Evolutionary conservation across 2,113 vertebrate species (phyloP), one percentile per base, ranked within the genome.

Genomic region (Lutjanus erythropterus): DNA sequence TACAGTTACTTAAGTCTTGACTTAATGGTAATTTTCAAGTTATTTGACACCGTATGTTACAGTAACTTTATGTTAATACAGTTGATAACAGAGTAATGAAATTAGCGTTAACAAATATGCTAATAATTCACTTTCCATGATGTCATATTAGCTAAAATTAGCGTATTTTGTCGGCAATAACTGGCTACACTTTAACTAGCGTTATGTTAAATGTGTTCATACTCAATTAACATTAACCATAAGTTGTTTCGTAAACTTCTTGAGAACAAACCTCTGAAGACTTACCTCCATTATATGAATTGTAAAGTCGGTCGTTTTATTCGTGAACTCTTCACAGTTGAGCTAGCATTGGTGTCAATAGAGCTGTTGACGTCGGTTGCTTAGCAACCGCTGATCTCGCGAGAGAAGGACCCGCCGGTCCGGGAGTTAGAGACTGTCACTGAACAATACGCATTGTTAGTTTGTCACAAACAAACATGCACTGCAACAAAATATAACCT

Each of bases 311-410:
- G 9, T 11, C 39, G 6, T 8, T 18, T 50, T 53, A n/a, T 31
- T 37, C 2, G 9, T 23, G 14, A 75, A 6, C 18, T 8, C 27
- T 11, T 18, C 16, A 64, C 31, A 10, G n/a, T n/a, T n/a, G 4
- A 5, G 23, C 39, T 0, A 49, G 39, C 21, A 16, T 6, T 25
- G 31, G 47, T 12, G 6, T n/a, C n/a, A 27, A 35, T 19, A 1
- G 53, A 19, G 2, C 4, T 77, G 86, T 89, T 88, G 70, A 74
- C 44, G 2, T 33, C 16, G 8, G 87, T 91, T 76, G 37, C 91
- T 61, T 0, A 8, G 86, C 81, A 87, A 88, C 89, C 23, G 0
- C 2, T 33, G 7, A 49, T 88, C 87, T 89, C 90, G 89, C 90
- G 90, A 88, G 80, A 86, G 14, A 14, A 39, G 37, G 7, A 39